These are phyloP conservation scores for Sturmia bella DNA, from an alignment of 2,888 invertebrate genomes.

Conservation along the genomic window DNA sequence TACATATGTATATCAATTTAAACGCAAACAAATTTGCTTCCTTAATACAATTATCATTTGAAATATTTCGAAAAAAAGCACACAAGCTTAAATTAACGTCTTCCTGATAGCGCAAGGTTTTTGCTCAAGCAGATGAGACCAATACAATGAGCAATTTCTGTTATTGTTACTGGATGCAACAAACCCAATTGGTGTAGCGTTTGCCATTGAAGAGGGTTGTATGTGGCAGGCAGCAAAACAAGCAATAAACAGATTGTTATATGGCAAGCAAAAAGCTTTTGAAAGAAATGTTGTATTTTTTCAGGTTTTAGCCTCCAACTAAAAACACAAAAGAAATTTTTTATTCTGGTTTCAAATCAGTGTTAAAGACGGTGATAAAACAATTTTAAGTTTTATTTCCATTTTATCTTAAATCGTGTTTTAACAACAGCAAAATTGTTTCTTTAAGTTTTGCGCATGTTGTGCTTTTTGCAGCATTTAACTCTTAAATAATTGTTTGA, in stretches of 20 bases:
- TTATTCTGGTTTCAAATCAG: constrained; percentile 26
- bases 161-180: constrained; percentile 14
- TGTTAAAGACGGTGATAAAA: constrained; percentile 62
- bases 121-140: constrained; percentile 21
- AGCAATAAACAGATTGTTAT: constrained; percentile 42
- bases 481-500: constrained; percentile 43
- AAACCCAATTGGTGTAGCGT: not conserved
- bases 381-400: constrained; percentile 52
- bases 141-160: not conserved
- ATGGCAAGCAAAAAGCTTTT: not conserved
- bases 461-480: not conserved
- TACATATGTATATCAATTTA: not conserved
- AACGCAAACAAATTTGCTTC: not conserved
- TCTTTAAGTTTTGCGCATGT: not conserved
- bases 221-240: constrained; percentile 28
- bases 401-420: constrained; percentile 58
- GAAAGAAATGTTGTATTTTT: constrained; percentile 27
- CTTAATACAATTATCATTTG: not conserved
- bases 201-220: constrained; percentile 28
- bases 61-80: not conserved
- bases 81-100: not conserved
- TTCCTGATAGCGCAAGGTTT: not conserved
- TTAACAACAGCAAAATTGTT: constrained; percentile 42
- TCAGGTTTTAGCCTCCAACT: not conserved
- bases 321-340: constrained; percentile 44